Evolutionary conservation across 2,797 vertebrate genomes (phyloP), one percentile per base, ranked within the genome.

Genomic region (Brotogeris chrysoptera): DNA sequence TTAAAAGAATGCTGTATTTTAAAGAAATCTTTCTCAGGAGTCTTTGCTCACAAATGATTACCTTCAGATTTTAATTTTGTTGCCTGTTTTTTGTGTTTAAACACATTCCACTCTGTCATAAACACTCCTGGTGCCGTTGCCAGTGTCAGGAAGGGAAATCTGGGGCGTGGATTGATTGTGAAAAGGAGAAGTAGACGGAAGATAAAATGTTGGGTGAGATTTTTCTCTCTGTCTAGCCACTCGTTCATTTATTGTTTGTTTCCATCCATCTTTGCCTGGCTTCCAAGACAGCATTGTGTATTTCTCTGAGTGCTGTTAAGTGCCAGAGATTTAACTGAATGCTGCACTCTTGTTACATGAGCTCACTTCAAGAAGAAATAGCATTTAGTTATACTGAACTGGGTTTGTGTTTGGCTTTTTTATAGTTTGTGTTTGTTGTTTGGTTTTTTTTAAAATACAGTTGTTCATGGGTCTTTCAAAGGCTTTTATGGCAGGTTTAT

Each of bases 201-300:
- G 63, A 88, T 78, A 84, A 94, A 94, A 84, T 23, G 11, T 17
- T 91, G 61, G 39, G 81, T 76, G 86, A 92, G 60, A 80, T 70
- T 90, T 91, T 92, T 90, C 74, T 94, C 34, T 91, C 86, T 93
- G 44, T 89, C 72, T 89, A 64, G 59, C 65, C 83, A 87, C 55
- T 34, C 23, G 1, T 86, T 92, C 89, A 53, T 85, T 92, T 94
- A 92, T 85, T 93, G 71, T 91, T 94, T 14, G 3, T 80, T 84
- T 93, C 93, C 90, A 91, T 93, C 83, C 89, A 66, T 74, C 92
- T 89, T 85, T 78, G 59, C 90, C 44, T 89, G 79, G 50, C 84
- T 95, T 96, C 94, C 47, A 73, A 80, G 88, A 61, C 5, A 76
- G 55, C 57, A 55, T n/a, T 91, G 70, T 85, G 49, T 70, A 32